These are phyloP conservation scores for Megalops atlanticus DNA, from an alignment of 2,113 vertebrate species.

Conservation along the genomic window DNA sequence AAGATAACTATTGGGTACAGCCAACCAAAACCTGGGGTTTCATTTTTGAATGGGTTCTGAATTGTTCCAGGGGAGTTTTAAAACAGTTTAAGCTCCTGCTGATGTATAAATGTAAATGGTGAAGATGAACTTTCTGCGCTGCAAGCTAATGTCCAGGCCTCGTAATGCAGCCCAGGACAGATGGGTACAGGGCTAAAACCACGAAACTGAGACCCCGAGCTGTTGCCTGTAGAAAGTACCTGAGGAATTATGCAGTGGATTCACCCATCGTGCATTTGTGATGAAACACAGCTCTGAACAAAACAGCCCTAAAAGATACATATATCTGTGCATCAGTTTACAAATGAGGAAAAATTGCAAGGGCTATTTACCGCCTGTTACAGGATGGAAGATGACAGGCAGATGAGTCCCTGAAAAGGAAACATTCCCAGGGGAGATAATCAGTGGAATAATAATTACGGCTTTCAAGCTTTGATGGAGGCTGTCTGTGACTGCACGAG, in stretches of 20 bases:
- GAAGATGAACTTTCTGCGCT: not conserved
- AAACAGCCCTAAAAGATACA: not conserved
- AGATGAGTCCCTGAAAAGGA: not conserved
- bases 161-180: not conserved
- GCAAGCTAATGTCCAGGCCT: not conserved
- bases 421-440: not conserved
- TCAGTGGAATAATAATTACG: not conserved
- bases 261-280: not conserved
- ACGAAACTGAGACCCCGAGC: not conserved
- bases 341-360: not conserved
- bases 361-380: not conserved
- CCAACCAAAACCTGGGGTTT: too few relatives aligned
- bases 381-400: not conserved
- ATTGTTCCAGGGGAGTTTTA: too few relatives aligned
- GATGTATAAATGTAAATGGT: too few relatives aligned
- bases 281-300: not conserved
- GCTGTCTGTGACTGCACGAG: not conserved
- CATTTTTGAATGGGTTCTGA: too few relatives aligned
- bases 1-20: not conserved
- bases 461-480: constrained; percentile 11
- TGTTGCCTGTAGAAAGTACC: not conserved
- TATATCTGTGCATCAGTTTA: not conserved
- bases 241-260: not conserved
- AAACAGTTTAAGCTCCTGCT: too few relatives aligned
- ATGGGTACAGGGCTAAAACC: not conserved